These are phyloP conservation scores for Mycteria americana DNA, from an alignment of 2,797 vertebrate species.

Conservation along the genomic window DNA sequence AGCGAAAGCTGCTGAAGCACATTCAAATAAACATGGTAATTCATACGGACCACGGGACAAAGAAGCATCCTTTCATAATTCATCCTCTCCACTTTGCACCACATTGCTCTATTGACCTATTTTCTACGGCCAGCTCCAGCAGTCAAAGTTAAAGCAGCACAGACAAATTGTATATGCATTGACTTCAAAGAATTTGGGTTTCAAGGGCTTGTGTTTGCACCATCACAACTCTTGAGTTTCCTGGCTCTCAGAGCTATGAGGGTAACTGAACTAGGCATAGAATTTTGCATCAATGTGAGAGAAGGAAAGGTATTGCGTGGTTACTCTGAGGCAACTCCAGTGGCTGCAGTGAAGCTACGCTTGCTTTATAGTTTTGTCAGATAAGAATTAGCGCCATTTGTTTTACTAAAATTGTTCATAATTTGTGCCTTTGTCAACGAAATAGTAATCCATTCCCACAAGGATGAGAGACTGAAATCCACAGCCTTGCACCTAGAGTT, in stretches of 20 bases:
- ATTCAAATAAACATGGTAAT: not conserved
- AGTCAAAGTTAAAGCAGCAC: not conserved
- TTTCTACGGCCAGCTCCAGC: not conserved
- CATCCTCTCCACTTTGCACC: not conserved
- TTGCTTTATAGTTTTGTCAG: not conserved
- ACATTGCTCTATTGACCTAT: constrained; percentile 34
- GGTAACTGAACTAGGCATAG: not conserved
- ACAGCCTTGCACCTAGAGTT: not conserved
- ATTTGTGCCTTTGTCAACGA: not conserved
- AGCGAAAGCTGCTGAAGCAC: not conserved
- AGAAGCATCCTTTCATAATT: not conserved
- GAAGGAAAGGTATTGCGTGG: not conserved
- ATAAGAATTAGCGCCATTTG: not conserved
- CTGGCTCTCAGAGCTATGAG: not conserved
- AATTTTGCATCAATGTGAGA: not conserved
- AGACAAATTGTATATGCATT: not conserved
- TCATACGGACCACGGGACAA: not conserved
- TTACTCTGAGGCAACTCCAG: not conserved
- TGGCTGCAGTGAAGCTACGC: not conserved
- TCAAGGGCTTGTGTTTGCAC: not conserved
- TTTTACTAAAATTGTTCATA: not conserved
- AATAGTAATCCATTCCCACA: not conserved
- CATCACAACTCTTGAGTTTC: not conserved
- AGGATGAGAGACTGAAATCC: not conserved
- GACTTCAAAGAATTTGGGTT: not conserved